Conservation (phyloP, 2,888 invertebrate genomes). For the Apoda limacodes region DNA sequence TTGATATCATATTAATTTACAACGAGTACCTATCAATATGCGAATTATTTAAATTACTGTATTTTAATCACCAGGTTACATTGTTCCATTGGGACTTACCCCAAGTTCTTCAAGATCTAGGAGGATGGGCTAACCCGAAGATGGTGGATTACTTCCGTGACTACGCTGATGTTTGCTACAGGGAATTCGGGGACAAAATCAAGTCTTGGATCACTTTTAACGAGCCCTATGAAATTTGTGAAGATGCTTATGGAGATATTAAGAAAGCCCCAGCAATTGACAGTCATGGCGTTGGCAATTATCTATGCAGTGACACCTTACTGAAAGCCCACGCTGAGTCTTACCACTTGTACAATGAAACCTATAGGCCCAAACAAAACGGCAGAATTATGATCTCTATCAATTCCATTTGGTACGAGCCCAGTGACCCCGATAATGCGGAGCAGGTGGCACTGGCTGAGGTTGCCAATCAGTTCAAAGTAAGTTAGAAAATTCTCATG, state of each 20-base stretch:
- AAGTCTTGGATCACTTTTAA: slow-evolving; percentile 79
- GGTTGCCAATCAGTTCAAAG: slow-evolving; percentile 64
- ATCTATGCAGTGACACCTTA: slow-evolving; percentile 73
- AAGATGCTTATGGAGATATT: slow-evolving; percentile 63
- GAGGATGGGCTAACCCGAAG: slow-evolving; percentile 66
- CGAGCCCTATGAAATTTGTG: slow-evolving; percentile 71
- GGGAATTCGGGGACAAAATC: slow-evolving; percentile 66
- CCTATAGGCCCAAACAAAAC: slow-evolving; percentile 66
- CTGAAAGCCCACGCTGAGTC: slow-evolving; percentile 76
- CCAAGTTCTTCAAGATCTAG: slow-evolving; percentile 65
- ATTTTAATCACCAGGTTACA: slow-evolving; percentile 71
- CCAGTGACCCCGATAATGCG: slow-evolving; percentile 45
- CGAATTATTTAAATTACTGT: too few relatives aligned
- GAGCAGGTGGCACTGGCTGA: slow-evolving; percentile 57
- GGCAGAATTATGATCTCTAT: slow-evolving; percentile 68
- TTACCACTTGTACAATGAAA: slow-evolving; percentile 72
- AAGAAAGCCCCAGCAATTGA: slow-evolving; percentile 65
- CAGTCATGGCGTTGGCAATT: slow-evolving; percentile 70
- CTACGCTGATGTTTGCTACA: slow-evolving; percentile 66
- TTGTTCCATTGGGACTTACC: slow-evolving; percentile 79
- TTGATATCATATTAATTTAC: too few relatives aligned
- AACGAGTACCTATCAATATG: too few relatives aligned
- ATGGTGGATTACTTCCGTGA: slow-evolving; percentile 68
- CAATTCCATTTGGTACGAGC: slow-evolving; percentile 66
- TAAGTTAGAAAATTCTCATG: slow-evolving; percentile 22